Conservation (phyloP, 2,797 vertebrate species). For the Chelidonichthys spinosus region DNA sequence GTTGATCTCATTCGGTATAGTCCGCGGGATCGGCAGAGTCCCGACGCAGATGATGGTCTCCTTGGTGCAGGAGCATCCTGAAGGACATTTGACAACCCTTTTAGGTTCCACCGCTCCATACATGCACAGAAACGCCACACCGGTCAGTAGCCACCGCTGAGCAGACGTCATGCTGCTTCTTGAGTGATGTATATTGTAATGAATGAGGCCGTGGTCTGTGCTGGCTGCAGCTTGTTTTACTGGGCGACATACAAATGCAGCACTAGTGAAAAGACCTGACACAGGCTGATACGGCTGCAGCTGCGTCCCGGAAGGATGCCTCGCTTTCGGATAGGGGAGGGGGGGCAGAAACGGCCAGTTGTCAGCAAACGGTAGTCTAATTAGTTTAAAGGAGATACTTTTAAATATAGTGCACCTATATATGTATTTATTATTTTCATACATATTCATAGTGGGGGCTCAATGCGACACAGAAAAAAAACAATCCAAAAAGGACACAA, state of each 20-base stretch:
- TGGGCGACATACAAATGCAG: slow-evolving; percentile 66
- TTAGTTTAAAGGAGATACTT: background rate
- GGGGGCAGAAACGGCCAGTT: background rate
- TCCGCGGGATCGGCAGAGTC: slow-evolving; percentile 87
- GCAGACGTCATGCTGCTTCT: slow-evolving; percentile 69
- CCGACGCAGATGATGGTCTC: slow-evolving; percentile 96
- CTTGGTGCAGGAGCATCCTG: slow-evolving; percentile 93
- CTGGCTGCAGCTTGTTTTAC: slow-evolving; percentile 31
- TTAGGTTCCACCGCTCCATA: slow-evolving; percentile 77
- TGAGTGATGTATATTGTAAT: slow-evolving; percentile 15
- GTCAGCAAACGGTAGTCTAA: background rate
- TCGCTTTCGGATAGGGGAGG: background rate
- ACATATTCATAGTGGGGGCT: background rate
- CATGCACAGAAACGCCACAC: slow-evolving; percentile 76
- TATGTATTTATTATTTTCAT: background rate
- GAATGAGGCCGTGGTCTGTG: slow-evolving; percentile 19
- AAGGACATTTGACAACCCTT: slow-evolving; percentile 87
- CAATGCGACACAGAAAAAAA: background rate
- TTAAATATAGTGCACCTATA: background rate
- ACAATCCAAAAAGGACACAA: background rate
- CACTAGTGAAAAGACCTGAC: slow-evolving; percentile 72
- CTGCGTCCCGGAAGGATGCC: slow-evolving; percentile 56
- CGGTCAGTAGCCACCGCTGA: slow-evolving; percentile 59
- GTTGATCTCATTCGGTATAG: slow-evolving; percentile 90
- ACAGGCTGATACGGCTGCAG: slow-evolving; percentile 79